Percentiles rank a stretch among this genome's conserved stretches.
Evolutionary conservation across 2,888 invertebrate species (phyloP).

Genomic region (Gerris lacustris): DNA sequence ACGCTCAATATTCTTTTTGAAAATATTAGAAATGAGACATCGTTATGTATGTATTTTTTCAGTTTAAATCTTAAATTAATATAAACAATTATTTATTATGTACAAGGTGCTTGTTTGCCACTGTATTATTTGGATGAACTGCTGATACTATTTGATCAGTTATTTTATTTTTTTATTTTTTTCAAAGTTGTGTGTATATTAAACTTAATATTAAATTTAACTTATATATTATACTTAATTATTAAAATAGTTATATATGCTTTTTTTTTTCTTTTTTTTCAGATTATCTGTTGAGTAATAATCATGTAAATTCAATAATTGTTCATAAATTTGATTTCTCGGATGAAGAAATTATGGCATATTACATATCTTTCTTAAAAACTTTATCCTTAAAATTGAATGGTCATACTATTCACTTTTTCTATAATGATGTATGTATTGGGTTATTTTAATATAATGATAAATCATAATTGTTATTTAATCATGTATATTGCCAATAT

Average conservation of each 20-base stretch:
- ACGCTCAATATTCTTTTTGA: conserved; percentile 98
- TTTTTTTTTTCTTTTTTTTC: conserved; percentile 36
- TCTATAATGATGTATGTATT: conserved; percentile 85
- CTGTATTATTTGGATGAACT: too few species aligned
- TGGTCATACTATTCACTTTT: conserved; percentile 97
- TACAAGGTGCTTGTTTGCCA: too few species aligned
- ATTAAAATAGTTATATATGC: too few species aligned
- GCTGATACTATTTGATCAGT: too few species aligned
- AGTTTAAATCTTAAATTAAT: too few species aligned
- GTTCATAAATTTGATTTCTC: conserved; percentile 99
- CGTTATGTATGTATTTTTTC: conserved; percentile 68
- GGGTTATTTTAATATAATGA: neutral
- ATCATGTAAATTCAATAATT: conserved; percentile 98
- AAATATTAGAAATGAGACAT: conserved; percentile 97
- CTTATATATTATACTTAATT: too few species aligned
- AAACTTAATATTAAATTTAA: too few species aligned
- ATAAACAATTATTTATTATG: neutral
- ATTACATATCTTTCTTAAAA: conserved; percentile 98
- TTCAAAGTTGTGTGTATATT: too few species aligned
- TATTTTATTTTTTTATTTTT: too few species aligned
- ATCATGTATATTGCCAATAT: too few species aligned
- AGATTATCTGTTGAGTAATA: conserved; percentile 98
- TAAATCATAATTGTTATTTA: too few species aligned
- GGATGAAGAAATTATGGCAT: conserved; percentile 99
- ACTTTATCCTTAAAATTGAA: conserved; percentile 95